These are phyloP conservation scores for Toxotes lorentzi DNA, from an alignment of 2,797 vertebrate species.

Conservation along the genomic window DNA sequence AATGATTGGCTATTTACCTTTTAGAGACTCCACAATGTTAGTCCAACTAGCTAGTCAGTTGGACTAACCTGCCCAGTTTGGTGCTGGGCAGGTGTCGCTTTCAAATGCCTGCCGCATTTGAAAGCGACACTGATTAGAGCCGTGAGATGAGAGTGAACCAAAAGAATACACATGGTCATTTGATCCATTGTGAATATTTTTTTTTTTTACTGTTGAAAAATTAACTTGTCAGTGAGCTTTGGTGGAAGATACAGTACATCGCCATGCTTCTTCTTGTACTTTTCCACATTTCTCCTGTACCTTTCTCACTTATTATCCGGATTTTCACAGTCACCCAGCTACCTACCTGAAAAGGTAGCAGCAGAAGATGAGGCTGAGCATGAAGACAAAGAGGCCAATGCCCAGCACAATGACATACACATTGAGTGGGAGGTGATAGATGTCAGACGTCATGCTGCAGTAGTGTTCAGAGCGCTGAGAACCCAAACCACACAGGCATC, in stretches of 20 bases:
- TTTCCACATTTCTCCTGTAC: background rate
- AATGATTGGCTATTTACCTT: background rate
- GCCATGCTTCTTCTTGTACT: conserved; percentile 10
- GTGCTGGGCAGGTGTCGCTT: background rate
- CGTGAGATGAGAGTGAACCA: too few relatives aligned
- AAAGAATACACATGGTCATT: too few relatives aligned
- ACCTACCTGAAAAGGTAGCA: conserved; percentile 90
- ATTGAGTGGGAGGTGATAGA: conserved; percentile 88
- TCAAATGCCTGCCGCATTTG: background rate
- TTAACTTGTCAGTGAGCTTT: background rate
- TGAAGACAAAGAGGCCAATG: conserved; percentile 89
- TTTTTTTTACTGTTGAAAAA: background rate
- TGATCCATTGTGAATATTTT: too few relatives aligned
- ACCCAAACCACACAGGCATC: conserved; percentile 87
- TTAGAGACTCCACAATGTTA: background rate
- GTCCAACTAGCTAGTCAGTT: background rate
- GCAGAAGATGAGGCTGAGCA: conserved; percentile 91
- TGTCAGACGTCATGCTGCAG: conserved; percentile 88
- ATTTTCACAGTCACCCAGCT: background rate
- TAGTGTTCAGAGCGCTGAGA: conserved; percentile 83
- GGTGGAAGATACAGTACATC: background rate
- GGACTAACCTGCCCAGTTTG: too few relatives aligned
- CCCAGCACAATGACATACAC: conserved; percentile 89
- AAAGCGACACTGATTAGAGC: too few relatives aligned
- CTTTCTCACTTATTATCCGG: background rate